phyloP scores from a whole-genome alignment of 2,113 vertebrate species.

The Miniopterus natalensis region DNA sequence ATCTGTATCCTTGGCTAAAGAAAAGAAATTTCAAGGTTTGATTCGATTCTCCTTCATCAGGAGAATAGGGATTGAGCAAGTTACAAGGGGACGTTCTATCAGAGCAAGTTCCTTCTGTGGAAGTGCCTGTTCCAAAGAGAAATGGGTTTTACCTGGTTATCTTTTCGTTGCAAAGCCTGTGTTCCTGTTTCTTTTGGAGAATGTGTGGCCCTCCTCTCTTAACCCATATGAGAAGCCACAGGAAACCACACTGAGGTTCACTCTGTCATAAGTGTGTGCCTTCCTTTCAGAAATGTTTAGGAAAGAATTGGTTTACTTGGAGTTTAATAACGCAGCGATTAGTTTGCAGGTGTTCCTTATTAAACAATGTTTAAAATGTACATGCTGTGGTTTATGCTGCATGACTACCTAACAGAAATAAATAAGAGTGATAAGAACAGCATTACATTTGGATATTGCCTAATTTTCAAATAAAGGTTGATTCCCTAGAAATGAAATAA shows the following conservation, averaged over 20 bases:
- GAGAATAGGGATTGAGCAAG: neutral
- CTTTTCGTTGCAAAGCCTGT: constrained; percentile 50
- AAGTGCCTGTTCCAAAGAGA: constrained; percentile 8
- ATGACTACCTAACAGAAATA: constrained; percentile 39
- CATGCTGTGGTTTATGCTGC: neutral
- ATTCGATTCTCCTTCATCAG: constrained; percentile 24
- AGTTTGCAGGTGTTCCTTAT: neutral
- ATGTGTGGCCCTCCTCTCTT: neutral
- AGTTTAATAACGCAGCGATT: neutral
- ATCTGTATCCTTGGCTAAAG: neutral
- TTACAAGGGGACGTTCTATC: neutral
- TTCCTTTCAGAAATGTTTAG: constrained; percentile 46
- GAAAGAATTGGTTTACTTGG: constrained; percentile 30
- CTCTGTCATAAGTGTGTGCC: neutral
- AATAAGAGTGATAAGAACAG: neutral
- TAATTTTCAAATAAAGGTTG: constrained; percentile 56
- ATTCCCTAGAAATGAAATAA: constrained; percentile 15
- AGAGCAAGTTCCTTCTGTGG: neutral
- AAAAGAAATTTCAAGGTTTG: constrained; percentile 45
- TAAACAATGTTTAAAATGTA: neutral
- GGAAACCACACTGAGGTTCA: constrained; percentile 44
- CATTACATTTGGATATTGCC: neutral
- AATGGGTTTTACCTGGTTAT: constrained; percentile 40
- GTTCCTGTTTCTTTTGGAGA: neutral
- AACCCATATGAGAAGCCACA: neutral